Base-by-base conservation (phyloP, 2,113 vertebrate genomes). In the Ptilonorhynchus violaceus region DNA sequence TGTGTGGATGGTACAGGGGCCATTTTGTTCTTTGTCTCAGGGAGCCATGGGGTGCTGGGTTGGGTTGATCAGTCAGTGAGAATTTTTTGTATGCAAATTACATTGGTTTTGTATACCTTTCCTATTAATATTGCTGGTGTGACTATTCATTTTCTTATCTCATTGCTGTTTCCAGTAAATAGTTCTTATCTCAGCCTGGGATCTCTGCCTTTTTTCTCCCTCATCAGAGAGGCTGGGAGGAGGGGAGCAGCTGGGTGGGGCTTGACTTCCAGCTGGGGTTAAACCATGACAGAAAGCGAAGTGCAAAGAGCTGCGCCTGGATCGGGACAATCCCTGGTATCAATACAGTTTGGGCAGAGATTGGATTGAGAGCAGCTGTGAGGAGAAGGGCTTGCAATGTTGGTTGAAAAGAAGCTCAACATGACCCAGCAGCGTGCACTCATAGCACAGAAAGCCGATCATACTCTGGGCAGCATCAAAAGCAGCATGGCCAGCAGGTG, bases 21-120 rank as follows among this genome's bases (percentile, higher is more conserved):
- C 20, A 49, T 49, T 67, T 58, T 75, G 13, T 13, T 85, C 20
- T 41, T 58, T 66, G 10, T 49, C 35, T n/a, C 66, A 24, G 20
- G 35, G 10, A 56, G 19, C 8, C 3, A 0, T n/a, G 82, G 41
- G 35, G 30, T 0, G 0, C 35, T 46, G n/a, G 15, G 3, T n/a
- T 66, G 15, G 24, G 35, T 49, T 67, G 60, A 67, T 49, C 15
- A 49, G 15, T 30, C 20, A 35, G 8, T 47, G 41, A 64, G 23
- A 15, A 49, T 20, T 66, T 49, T 75, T 50, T 42, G 52, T 31
- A 21, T 31, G 35, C 20, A 35, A 76, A 58, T 50, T 31, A 58
- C 24, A 10, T 13, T 39, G 24, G 49, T 56, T 58, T 67, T 35
- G 42, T 35, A 67, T 66, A 35, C 7, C 8, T 35, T 49, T 66